phyloP scores from a whole-genome alignment of 2,888 invertebrate genomes.

The Pseudanteris insignis region DNA sequence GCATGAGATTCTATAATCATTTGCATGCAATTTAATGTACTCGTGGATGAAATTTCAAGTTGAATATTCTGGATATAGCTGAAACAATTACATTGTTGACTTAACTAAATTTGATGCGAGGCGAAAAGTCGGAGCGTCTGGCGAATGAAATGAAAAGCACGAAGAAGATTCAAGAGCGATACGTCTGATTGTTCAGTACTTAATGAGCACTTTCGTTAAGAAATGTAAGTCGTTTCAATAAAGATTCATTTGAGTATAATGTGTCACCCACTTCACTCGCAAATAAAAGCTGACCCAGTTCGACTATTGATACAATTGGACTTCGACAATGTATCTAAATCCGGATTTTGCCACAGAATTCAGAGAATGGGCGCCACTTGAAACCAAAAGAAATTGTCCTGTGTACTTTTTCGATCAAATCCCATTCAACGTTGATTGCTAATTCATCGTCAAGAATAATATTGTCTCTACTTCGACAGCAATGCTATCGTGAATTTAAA shows the following conservation, averaged over 20 bases:
- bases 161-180: conserved; percentile 3
- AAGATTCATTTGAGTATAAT: conserved; percentile 29
- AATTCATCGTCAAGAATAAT: conserved; percentile 17
- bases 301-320: conserved; percentile 30
- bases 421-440: conserved; percentile 16
- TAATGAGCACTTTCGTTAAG: conserved; percentile 21
- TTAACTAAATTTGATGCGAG: too few relatives aligned
- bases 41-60: too few relatives aligned
- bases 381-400: conserved; percentile 30
- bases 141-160: conserved; percentile 1
- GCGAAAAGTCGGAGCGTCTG: too few relatives aligned
- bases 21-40: too few relatives aligned
- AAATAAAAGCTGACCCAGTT: conserved; percentile 34
- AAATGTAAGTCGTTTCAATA: conserved; percentile 28
- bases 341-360: conserved; percentile 1
- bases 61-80: too few relatives aligned
- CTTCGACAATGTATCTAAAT: conserved; percentile 14
- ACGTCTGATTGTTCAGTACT: conserved; percentile 17
- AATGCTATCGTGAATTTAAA: too few relatives aligned
- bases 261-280: conserved; percentile 27
- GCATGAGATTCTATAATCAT: too few relatives aligned
- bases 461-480: neutral
- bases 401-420: conserved; percentile 14
- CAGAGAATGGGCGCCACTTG: conserved; percentile 12
- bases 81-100: too few relatives aligned